Conservation (phyloP, 1,140 invertebrate genomes). For the Cecropterus lyciades region DNA sequence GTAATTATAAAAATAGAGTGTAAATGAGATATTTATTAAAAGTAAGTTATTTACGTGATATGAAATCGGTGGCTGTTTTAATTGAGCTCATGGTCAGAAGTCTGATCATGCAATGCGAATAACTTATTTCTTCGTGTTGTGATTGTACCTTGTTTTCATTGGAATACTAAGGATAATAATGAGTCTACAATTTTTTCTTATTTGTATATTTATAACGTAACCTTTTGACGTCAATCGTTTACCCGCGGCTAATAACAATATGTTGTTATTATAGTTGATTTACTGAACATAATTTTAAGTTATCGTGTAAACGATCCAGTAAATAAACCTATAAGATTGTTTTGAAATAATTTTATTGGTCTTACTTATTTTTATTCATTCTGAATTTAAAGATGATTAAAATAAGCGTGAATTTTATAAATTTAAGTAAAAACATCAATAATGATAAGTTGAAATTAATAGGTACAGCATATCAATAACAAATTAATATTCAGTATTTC, state of each 20-base stretch:
- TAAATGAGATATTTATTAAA: neutral
- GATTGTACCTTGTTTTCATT: slow-evolving; percentile 20
- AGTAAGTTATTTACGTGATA: neutral
- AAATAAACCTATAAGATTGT: no score
- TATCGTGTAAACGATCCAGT: no score
- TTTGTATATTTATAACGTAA: neutral
- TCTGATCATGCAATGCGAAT: slow-evolving; percentile 5
- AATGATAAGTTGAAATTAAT: no score
- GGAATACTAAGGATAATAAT: slow-evolving; percentile 15
- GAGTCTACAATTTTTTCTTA: neutral
- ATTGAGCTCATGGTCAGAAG: slow-evolving; percentile 28
- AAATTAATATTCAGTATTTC: no score
- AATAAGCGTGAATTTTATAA: no score
- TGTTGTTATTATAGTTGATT: neutral
- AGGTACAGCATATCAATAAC: no score
- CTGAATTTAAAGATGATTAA: no score
- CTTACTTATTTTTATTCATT: no score
- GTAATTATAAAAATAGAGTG: no score
- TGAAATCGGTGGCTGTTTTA: slow-evolving; percentile 9
- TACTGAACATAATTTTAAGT: no score
- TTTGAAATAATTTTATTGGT: no score
- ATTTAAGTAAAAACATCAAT: no score
- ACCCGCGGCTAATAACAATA: neutral
- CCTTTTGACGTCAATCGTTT: neutral
- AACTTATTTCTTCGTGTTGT: slow-evolving; percentile 12